A percentile compares a stretch with the other conserved stretches of the same genome.
These are phyloP conservation scores for Enteromius trimaculatus DNA, from an alignment of 2,797 vertebrate genomes.

Conservation along the genomic window DNA sequence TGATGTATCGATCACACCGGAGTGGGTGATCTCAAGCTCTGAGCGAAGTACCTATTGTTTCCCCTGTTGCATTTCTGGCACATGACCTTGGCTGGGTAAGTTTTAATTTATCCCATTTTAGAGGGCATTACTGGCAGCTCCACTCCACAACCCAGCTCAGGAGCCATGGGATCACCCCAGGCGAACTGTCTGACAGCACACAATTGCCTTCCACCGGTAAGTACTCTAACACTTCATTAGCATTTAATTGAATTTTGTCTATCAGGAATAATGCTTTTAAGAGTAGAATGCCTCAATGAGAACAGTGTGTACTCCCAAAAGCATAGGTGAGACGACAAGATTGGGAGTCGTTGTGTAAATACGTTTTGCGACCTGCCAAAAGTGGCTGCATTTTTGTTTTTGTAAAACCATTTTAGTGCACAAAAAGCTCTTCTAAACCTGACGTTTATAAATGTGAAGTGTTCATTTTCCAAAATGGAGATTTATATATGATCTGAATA, in stretches of 20 bases:
- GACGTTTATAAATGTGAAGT: neutral
- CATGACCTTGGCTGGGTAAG: conserved; percentile 76
- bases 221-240: conserved; percentile 79
- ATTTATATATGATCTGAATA: too few relatives aligned
- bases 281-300: conserved; percentile 36
- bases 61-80: conserved; percentile 62
- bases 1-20: neutral
- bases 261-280: conserved; percentile 72
- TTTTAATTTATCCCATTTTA: conserved; percentile 72
- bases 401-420: neutral
- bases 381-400: neutral
- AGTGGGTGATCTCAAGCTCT: neutral
- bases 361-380: neutral
- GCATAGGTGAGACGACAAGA: conserved; percentile 24
- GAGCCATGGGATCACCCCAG: conserved; percentile 63
- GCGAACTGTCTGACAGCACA: conserved; percentile 73
- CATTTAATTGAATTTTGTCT: conserved; percentile 79
- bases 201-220: conserved; percentile 80
- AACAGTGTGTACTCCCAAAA: conserved; percentile 27
- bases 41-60: conserved; percentile 8
- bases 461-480: too few relatives aligned
- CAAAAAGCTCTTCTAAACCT: neutral
- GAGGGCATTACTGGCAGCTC: conserved; percentile 71
- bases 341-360: conserved; percentile 35
- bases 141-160: conserved; percentile 47